phyloP scores from a whole-genome alignment of 2,797 vertebrate genomes.

The Acanthurus leucopareius region DNA sequence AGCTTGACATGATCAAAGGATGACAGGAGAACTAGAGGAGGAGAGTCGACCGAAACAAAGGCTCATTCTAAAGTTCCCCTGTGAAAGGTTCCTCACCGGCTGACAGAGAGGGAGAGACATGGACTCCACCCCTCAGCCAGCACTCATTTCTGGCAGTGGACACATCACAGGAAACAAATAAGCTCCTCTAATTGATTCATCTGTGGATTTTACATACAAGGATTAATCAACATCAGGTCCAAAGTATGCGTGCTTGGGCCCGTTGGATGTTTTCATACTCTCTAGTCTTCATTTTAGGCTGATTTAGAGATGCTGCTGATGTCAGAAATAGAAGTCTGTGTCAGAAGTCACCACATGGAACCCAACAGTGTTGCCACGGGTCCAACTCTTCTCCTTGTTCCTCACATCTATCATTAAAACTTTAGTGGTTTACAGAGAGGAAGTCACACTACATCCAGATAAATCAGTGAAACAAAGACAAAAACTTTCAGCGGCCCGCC shows the following conservation, averaged over 20 bases:
- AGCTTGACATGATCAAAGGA: slow-evolving; percentile 85
- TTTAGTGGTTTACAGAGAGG: slow-evolving; percentile 67
- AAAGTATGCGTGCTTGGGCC: background rate
- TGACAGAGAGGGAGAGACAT: slow-evolving; percentile 74
- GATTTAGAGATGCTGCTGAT: slow-evolving; percentile 26
- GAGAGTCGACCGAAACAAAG: slow-evolving; percentile 84
- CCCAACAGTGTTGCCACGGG: slow-evolving; percentile 9
- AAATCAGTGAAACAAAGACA: slow-evolving; percentile 73
- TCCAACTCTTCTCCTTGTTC: slow-evolving; percentile 48
- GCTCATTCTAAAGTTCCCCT: slow-evolving; percentile 79
- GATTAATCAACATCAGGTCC: slow-evolving; percentile 22
- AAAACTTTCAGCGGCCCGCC: slow-evolving; percentile 62
- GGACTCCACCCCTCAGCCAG: slow-evolving; percentile 77
- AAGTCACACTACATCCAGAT: slow-evolving; percentile 71
- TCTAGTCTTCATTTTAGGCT: slow-evolving; percentile 25
- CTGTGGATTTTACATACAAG: slow-evolving; percentile 44
- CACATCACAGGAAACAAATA: slow-evolving; percentile 66
- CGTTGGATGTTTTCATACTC: slow-evolving; percentile 12
- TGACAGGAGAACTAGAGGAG: slow-evolving; percentile 84
- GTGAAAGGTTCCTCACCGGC: slow-evolving; percentile 62
- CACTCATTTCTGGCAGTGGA: slow-evolving; percentile 68
- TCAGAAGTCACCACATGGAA: slow-evolving; percentile 41
- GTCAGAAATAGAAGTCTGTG: slow-evolving; percentile 42
- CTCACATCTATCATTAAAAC: slow-evolving; percentile 72
- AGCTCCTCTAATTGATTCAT: slow-evolving; percentile 50